These are phyloP conservation scores for Enoplolaimus lenunculus DNA, from an alignment of 2,888 invertebrate species.

Conservation along the genomic window DNA sequence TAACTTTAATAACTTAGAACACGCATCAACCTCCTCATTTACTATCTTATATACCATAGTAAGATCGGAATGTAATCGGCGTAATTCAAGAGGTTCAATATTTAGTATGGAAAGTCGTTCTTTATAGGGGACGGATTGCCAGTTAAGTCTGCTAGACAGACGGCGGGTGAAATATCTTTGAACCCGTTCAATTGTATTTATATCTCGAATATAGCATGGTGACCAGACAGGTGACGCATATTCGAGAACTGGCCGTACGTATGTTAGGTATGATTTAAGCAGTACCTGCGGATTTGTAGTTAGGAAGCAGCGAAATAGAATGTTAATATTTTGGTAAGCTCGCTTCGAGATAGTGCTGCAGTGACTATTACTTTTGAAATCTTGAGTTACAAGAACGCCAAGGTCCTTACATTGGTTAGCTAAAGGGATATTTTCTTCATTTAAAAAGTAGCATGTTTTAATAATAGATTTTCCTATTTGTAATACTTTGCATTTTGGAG, in stretches of 20 bases:
- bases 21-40: background rate
- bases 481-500: background rate
- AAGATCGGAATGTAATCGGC: background rate
- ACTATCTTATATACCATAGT: background rate
- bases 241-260: slow-evolving; percentile 17
- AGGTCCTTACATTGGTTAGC: background rate
- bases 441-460: background rate
- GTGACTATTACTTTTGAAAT: background rate
- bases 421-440: background rate
- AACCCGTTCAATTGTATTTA: background rate
- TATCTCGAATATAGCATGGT: background rate
- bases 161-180: slow-evolving; percentile 7
- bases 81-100: background rate
- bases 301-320: background rate
- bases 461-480: background rate
- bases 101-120: background rate
- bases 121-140: background rate
- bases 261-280: background rate
- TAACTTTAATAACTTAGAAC: background rate
- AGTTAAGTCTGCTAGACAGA: background rate
- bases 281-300: background rate
- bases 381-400: background rate
- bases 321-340: background rate
- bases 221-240: slow-evolving; percentile 13
- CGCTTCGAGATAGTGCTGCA: background rate